Base-by-base conservation (phyloP, 1,140 invertebrate species). In the Pseudomyrmex sp. region DNA sequence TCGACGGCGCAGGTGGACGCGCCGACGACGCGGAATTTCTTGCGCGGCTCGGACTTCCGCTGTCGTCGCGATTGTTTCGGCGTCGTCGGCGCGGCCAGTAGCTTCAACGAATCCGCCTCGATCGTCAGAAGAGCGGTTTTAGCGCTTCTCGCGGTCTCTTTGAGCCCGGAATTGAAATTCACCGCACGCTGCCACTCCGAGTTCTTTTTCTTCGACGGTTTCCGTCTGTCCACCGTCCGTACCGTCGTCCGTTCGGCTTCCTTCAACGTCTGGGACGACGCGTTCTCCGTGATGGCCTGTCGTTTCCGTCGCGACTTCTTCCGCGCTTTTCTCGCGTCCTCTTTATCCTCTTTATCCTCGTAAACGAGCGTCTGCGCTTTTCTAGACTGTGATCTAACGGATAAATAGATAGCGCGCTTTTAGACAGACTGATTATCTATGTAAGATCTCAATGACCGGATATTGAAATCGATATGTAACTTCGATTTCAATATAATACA, bases 281-380 rank as follows among this genome's bases (percentile, higher is more conserved):
- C 35, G 26, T 23, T 82, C 8, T 50, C 44, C 70, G 68, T n/a
- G 59, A 35, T 13, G 10, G 0, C 26, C 35, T 12, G 13, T 44
- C 9, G 10, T 8, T 46, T 66, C 1, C 61, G 65, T 35, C 62
- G 35, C 56, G 15, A 75, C 20, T 69, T 80, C 2, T 18, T 66
- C 15, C 84, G 56, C n/a, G 68, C n/a, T 9, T 58, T 76, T 20
- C 50, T 83, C 1, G 7, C 18, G 2, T 61, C 18, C 0, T 56
- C 46, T 3, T 54, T 58, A 26, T 69, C 35, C 10, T n/a, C 7
- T 84, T 26, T 26, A 26, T 26, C 26, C 26, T 26, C 26, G 61
- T 93, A 93, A 87, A 94, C 94, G 50, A 95, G 87, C 85, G 95
- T 94, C 90, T 95, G 88, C 83, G 95, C 93, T 89, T 95, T 95